Evolutionary conservation across 2,113 vertebrate genomes (phyloP), one percentile per base, ranked within the genome.

Genomic region (Rallus limicola): DNA sequence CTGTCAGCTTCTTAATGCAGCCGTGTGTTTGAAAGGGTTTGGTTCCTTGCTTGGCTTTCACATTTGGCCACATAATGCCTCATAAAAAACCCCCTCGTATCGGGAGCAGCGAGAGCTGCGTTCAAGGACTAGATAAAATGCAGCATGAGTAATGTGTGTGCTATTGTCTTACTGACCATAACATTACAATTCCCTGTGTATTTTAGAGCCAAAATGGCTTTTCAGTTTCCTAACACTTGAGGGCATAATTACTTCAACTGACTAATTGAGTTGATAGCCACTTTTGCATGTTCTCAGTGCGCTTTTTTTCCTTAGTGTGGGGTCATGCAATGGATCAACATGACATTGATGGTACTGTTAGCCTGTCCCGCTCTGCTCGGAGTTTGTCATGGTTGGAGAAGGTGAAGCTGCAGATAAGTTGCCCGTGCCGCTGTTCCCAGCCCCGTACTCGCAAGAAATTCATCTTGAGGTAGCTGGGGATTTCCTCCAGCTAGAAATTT

Each of bases 161-260:
- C 59, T 76, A 7, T 88, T 92, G 65, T 69, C 69, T 87, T 90
- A 38, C 60, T 83, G 78, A 76, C 67, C 5, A 0, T 65, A 93
- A 69, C n/a, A 38, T 29, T 91, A 75, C 76, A 28, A 62, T 46
- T 64, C 40, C 11, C 52, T 46, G 12, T 80, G 48, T 96, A 23
- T 70, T 92, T 91, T 81, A 85, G 79, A 62, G 77, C 77, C 67
- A 90, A 95, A 62, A 86, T n/a, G 76, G 28, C 65, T 95, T 94
- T 91, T 90, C 80, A 52, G 88, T 90, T 95, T 96, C 44, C 26
- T 88, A 85, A 86, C 88, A 64, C 65, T 94, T 95, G 36, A 94
- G 67, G 92, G 59, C 67, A 92, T 97, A 80, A 86, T 91, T 93
- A 82, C 18, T 7, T 91, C 81, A 88, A 62, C 69, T 85, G 82